These are phyloP conservation scores for Bovichtus diacanthus DNA, from an alignment of 2,797 vertebrate genomes.

Conservation along the genomic window DNA sequence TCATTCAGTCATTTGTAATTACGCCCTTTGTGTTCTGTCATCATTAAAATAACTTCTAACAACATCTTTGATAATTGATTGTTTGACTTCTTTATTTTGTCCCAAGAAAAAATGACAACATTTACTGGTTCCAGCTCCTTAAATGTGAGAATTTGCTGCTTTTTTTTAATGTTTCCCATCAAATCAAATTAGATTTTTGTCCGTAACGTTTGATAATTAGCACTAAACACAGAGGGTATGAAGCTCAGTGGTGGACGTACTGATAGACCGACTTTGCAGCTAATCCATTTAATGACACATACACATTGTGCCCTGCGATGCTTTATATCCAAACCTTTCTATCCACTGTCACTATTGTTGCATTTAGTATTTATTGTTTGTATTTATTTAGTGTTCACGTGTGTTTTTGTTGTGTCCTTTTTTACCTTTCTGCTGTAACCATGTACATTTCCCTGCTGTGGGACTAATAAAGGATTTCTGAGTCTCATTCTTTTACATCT, in stretches of 20 bases:
- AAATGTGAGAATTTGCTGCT: background rate
- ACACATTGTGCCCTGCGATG: slow-evolving; percentile 1
- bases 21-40: background rate
- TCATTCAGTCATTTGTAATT: background rate
- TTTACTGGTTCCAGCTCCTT: background rate
- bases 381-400: too few relatives aligned
- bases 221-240: background rate
- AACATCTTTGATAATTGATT: background rate
- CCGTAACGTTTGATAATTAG: too few relatives aligned
- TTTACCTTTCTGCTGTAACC: too few relatives aligned
- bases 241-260: background rate
- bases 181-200: background rate
- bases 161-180: background rate
- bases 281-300: background rate
- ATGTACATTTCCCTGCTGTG: too few relatives aligned
- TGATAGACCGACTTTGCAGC: background rate
- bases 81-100: background rate
- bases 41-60: background rate
- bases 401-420: too few relatives aligned
- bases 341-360: too few relatives aligned
- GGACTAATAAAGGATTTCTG: too few relatives aligned
- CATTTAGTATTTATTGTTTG: too few relatives aligned
- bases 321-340: too few relatives aligned
- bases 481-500: too few relatives aligned
- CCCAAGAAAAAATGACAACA: background rate